Evolutionary conservation across 2,113 vertebrate species (phyloP).

Genomic region (Pongo abelii): DNA sequence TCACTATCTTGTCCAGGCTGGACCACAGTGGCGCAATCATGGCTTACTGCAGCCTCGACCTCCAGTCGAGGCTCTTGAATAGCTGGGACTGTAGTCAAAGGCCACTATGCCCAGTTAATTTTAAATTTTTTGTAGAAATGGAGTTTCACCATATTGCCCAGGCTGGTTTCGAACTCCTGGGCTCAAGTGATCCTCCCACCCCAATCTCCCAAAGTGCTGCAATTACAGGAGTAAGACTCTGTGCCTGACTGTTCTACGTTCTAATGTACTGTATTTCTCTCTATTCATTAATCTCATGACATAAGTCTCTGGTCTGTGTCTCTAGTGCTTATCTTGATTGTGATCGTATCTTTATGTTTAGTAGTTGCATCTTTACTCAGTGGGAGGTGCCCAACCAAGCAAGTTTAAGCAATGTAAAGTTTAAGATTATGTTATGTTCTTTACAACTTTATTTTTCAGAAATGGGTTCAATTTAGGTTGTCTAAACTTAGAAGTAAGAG

Average conservation of each 20-base stretch:
- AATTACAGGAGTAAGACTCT: too few species aligned
- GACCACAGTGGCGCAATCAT: too few species aligned
- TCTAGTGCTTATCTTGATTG: background rate
- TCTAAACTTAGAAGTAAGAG: slow-evolving; percentile 17
- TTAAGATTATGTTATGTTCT: background rate
- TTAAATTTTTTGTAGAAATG: too few species aligned
- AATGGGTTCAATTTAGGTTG: background rate
- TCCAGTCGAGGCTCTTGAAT: too few species aligned
- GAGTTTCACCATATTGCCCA: too few species aligned
- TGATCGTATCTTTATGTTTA: background rate
- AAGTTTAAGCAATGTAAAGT: background rate
- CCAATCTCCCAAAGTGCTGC: too few species aligned
- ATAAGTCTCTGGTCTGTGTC: background rate
- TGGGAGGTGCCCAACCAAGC: background rate
- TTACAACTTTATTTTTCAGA: slow-evolving; percentile 22
- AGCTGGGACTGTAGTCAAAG: too few species aligned
- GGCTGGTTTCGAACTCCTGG: too few species aligned
- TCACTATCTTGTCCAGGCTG: too few species aligned
- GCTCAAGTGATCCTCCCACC: too few species aligned
- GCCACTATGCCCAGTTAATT: too few species aligned
- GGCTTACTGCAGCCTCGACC: too few species aligned
- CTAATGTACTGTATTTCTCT: background rate
- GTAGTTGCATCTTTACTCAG: background rate
- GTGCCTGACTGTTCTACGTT: background rate
- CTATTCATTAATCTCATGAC: background rate